Percentiles rank a stretch among this genome's conserved stretches.
Conservation (phyloP, 2,797 vertebrate genomes). For the Danio choprae region DNA sequence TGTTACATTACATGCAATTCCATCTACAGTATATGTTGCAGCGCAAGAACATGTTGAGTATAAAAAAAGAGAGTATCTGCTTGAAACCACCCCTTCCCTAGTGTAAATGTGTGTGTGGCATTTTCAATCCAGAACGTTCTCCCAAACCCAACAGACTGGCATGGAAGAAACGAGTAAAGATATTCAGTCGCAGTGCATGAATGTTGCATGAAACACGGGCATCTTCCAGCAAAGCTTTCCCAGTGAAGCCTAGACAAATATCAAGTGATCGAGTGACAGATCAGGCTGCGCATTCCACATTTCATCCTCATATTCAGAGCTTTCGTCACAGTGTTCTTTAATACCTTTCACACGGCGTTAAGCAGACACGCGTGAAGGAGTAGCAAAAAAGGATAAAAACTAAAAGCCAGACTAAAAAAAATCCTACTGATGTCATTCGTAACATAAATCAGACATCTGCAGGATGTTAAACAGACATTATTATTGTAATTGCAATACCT, state of each 20-base stretch:
- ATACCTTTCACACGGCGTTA: not conserved
- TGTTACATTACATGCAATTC: no score
- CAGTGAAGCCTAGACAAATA: constrained; percentile 32
- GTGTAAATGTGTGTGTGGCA: not conserved
- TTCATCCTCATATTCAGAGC: constrained; percentile 29
- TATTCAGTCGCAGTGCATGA: constrained; percentile 62
- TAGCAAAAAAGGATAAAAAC: not conserved
- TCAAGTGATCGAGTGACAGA: constrained; percentile 39
- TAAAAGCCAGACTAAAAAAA: constrained; percentile 9
- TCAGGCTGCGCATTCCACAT: constrained; percentile 28
- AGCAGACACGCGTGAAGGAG: not conserved
- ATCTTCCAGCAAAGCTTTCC: constrained; percentile 8
- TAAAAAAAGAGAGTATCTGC: no score
- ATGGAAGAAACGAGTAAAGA: not conserved
- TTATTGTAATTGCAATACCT: not conserved
- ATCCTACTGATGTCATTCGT: not conserved
- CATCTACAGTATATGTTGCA: no score
- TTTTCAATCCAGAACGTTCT: not conserved
- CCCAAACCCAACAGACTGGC: constrained; percentile 1
- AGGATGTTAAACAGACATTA: constrained; percentile 12
- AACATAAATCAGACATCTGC: not conserved
- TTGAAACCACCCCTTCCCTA: no score
- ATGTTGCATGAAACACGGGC: constrained; percentile 64
- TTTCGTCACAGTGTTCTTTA: constrained; percentile 1
- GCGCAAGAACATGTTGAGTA: no score